Percentiles rank a stretch among this genome's conserved stretches.
phyloP scores from a whole-genome alignment of 2,113 vertebrate species.

The Sorex fumeus region DNA sequence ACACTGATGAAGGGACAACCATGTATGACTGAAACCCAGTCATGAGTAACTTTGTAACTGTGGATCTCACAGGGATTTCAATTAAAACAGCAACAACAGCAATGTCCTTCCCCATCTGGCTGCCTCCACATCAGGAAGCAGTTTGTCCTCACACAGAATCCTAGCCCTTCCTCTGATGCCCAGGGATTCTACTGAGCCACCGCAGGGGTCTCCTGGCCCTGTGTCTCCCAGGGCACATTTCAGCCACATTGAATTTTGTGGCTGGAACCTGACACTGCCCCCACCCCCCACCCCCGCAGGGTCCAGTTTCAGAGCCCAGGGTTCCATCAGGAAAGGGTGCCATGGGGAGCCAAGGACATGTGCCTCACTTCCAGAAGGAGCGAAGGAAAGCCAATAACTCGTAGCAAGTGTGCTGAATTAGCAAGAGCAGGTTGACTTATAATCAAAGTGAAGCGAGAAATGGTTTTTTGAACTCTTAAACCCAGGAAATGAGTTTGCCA shows the following conservation, averaged over 20 bases:
- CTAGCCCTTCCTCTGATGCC: background rate
- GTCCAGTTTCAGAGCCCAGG: background rate
- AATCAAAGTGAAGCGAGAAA: conserved; percentile 80
- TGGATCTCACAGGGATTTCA: too few species aligned
- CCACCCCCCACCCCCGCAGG: too few species aligned
- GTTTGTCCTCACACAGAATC: too few species aligned
- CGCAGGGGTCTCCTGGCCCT: too few species aligned
- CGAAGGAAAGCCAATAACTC: conserved; percentile 80
- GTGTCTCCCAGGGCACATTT: too few species aligned
- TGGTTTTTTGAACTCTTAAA: conserved; percentile 82
- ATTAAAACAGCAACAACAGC: too few species aligned
- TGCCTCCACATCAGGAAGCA: too few species aligned
- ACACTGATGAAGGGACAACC: too few species aligned
- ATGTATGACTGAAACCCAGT: too few species aligned
- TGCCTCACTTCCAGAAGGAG: conserved; percentile 64
- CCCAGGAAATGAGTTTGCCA: conserved; percentile 79
- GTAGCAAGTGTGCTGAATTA: conserved; percentile 75
- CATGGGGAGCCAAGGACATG: conserved; percentile 45
- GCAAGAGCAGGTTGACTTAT: conserved; percentile 78
- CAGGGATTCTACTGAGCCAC: background rate
- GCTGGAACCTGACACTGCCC: too few species aligned
- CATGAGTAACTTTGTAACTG: too few species aligned
- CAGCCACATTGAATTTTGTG: too few species aligned
- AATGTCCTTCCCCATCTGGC: fast-evolving
- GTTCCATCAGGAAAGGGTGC: background rate